Conservation (phyloP, 1,140 invertebrate species). For the Colletes gigas region DNA sequence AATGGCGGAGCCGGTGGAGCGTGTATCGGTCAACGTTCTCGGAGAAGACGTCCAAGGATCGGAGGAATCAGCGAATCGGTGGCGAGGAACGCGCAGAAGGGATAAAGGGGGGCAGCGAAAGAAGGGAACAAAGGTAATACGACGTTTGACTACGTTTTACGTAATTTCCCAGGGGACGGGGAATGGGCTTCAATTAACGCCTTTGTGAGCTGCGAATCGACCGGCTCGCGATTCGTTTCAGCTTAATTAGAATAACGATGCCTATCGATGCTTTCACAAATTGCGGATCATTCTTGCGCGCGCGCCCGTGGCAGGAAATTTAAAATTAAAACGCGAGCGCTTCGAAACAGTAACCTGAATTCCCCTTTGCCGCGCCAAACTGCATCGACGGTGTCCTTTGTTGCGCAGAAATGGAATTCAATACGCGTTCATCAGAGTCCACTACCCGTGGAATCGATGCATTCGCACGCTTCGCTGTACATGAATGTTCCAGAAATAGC, state of each 20-base stretch:
- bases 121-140: neutral
- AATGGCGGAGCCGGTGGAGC: no score
- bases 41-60: neutral
- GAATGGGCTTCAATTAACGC: slow-evolving; percentile 25
- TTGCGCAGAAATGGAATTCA: no score
- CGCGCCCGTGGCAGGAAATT: neutral
- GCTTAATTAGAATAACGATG: slow-evolving; percentile 13
- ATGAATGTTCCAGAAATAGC: no score
- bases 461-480: no score
- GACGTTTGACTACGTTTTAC: slow-evolving; percentile 4
- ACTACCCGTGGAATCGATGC: no score
- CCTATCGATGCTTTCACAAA: neutral
- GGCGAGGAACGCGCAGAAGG: no score
- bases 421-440: no score
- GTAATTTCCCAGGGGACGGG: slow-evolving; percentile 27
- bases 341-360: neutral
- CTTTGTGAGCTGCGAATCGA: slow-evolving; percentile 17
- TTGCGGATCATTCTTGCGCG: neutral
- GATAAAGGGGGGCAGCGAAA: neutral
- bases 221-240: neutral
- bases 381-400: no score
- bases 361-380: no score
- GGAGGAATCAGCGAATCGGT: neutral
- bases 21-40: neutral
- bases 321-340: neutral